Conservation (phyloP, 2,797 vertebrate genomes). For the Nasua narica region DNA sequence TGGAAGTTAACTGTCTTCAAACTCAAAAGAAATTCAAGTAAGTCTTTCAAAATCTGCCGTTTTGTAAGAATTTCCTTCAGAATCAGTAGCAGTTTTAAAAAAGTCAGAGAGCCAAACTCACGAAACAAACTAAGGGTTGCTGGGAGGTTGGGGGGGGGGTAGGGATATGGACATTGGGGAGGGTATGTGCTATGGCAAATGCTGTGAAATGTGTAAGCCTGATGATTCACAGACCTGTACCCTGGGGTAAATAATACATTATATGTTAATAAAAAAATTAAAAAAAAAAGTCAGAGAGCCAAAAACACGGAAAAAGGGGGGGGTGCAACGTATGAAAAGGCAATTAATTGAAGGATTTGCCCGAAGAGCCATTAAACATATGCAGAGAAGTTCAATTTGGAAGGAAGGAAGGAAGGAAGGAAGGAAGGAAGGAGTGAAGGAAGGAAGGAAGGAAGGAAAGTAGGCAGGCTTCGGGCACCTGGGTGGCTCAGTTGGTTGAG, state of each 20-base stretch:
- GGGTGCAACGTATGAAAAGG: neutral
- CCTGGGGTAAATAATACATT: too few relatives aligned
- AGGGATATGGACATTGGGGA: too few relatives aligned
- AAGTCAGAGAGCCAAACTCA: neutral
- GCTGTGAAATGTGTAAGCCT: too few relatives aligned
- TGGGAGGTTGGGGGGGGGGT: too few relatives aligned
- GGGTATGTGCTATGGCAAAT: too few relatives aligned
- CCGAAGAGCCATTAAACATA: neutral
- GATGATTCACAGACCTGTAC: too few relatives aligned
- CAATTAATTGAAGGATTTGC: neutral
- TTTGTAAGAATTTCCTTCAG: neutral
- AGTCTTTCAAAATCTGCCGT: neutral
- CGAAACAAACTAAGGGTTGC: too few relatives aligned
- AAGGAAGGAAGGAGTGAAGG: too few relatives aligned
- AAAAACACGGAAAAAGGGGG: neutral
- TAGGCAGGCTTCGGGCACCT: neutral
- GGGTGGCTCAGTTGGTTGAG: neutral
- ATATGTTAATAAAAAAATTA: too few relatives aligned
- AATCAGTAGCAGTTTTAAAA: conserved; percentile 1
- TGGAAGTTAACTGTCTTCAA: neutral
- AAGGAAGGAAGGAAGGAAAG: too few relatives aligned
- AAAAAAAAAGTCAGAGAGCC: too few relatives aligned
- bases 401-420: neutral
- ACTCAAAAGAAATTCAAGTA: conserved; percentile 17
- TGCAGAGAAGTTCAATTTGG: neutral